Evolutionary conservation across 2,888 invertebrate genomes (phyloP).

Genomic region (Tiliacea citrago): DNA sequence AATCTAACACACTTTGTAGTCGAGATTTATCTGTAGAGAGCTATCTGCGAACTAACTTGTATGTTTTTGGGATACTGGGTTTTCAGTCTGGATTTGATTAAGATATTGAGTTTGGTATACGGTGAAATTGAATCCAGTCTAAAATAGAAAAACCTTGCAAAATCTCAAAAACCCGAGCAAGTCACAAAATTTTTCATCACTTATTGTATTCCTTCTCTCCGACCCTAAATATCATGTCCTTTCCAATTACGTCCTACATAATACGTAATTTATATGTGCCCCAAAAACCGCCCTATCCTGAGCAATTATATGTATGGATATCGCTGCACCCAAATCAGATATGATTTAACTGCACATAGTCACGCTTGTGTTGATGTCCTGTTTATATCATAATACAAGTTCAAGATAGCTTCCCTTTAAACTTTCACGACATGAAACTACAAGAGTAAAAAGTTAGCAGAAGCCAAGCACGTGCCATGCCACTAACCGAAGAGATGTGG

Average conservation of each 20-base stretch:
- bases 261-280: slow-evolving; percentile 57
- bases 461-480: background rate
- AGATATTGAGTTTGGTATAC: background rate
- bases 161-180: slow-evolving; percentile 25
- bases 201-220: slow-evolving; percentile 17
- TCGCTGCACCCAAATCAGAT: slow-evolving; percentile 61
- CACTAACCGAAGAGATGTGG: too few species aligned
- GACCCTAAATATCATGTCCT: slow-evolving; percentile 44
- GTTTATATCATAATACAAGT: slow-evolving; percentile 39
- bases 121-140: slow-evolving; percentile 5
- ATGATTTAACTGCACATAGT: slow-evolving; percentile 53
- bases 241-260: slow-evolving; percentile 37
- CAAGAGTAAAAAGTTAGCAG: too few species aligned
- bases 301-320: slow-evolving; percentile 40
- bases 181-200: slow-evolving; percentile 12
- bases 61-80: background rate
- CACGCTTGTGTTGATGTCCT: slow-evolving; percentile 56
- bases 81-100: slow-evolving; percentile 19
- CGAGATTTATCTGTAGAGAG: background rate
- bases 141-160: slow-evolving; percentile 7
- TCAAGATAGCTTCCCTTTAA: background rate
- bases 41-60: background rate
- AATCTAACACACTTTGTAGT: background rate
- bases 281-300: slow-evolving; percentile 49
- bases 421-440: background rate